Evolutionary conservation across 2,113 vertebrate species (phyloP), one percentile per base, ranked within the genome.

Genomic region (Monopterus albus): DNA sequence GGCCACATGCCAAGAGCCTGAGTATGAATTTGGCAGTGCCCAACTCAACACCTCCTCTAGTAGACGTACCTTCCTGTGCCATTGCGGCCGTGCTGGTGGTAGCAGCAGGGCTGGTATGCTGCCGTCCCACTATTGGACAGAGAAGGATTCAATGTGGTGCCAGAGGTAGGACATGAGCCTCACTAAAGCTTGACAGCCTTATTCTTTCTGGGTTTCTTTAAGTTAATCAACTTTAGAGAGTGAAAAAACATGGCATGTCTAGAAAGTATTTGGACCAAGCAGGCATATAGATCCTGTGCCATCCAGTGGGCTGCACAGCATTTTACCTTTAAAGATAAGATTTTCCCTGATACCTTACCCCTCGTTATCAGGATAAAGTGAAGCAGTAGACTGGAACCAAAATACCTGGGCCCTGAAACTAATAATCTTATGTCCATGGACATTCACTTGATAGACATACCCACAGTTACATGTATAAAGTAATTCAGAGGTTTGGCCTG

Each of bases 41-140:
- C 7, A 62, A 73, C 61, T 68, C 87, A 86, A 81, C 90, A 79
- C 29, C 51, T 57, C 78, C 59, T 81, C 75, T 36, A 69, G 75
- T 73, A 75, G 53, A 97, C 95, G 55, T 97, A 97, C 96, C 96
- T 97, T 97, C 95, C 95, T 96, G 95, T 83, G 95, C 95, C 94
- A 97, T 92, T 84, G 95, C 88, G 91, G 95, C 95, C 78, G 95
- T 95, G 92, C 95, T 96, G 95, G 95, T 94, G 92, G 96, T 95
- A 89, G 96, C 95, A 74, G 95, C 95, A 94, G 96, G 96, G 92
- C 94, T 94, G 91, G 96, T 97, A 89, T 95, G 95, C 94, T 96
- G 96, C 95, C 96, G 95, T 94, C 95, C 96, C 95, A 96, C 95
- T 97, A 96, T 91, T 92, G 93, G 94, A 96, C 93, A 96, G 92